Evolutionary conservation across 1,140 invertebrate genomes (phyloP).

Genomic region (Paralvinella palmiformis): DNA sequence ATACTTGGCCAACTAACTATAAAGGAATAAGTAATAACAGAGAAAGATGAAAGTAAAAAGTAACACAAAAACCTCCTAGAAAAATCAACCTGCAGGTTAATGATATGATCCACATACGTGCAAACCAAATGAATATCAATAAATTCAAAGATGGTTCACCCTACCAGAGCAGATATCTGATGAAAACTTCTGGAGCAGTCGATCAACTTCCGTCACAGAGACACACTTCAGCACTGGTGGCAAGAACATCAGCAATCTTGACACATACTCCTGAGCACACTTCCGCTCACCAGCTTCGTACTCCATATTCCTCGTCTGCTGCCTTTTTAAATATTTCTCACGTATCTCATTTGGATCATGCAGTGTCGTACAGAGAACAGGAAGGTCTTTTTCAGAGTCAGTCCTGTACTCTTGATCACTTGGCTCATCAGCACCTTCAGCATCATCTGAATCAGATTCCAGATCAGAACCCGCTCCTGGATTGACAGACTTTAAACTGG

Average conservation of each 20-base stretch:
- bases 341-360: neutral
- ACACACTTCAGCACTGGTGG: constrained; percentile 64
- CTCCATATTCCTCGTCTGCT: constrained; percentile 63
- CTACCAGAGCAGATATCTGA: constrained; percentile 82
- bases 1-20: no score
- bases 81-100: no score
- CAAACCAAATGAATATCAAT: no score
- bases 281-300: constrained; percentile 69
- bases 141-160: constrained; percentile 38
- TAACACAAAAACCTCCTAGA: no score
- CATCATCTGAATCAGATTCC: neutral
- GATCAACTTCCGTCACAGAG: constrained; percentile 77
- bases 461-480: no score
- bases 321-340: neutral
- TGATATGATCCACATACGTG: no score
- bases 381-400: no score
- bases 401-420: no score
- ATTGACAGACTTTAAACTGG: no score
- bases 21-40: no score
- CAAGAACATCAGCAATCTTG: constrained; percentile 64
- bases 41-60: no score
- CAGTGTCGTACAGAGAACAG: no score
- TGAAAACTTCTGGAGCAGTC: constrained; percentile 82
- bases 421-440: neutral
- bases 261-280: constrained; percentile 70